Evolutionary conservation across 2,797 vertebrate species (phyloP).

Genomic region (Lutjanus campechanus): DNA sequence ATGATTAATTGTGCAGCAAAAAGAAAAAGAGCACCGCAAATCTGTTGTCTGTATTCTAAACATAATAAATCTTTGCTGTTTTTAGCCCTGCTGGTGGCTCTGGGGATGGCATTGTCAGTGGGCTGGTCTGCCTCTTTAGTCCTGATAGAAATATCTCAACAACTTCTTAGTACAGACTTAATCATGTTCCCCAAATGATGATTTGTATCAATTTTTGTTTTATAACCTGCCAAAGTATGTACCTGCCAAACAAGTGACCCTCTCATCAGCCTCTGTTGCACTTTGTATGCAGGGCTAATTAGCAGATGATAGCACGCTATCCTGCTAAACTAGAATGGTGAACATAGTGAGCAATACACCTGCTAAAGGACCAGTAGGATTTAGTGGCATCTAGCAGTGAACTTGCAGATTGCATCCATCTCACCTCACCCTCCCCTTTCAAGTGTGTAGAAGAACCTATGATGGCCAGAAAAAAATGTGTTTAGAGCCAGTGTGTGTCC

Average conservation of each 20-base stretch:
- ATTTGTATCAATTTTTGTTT: neutral
- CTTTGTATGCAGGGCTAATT: neutral
- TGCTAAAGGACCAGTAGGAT: neutral
- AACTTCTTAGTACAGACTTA: neutral
- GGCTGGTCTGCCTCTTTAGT: too few relatives aligned
- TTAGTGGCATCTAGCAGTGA: too few relatives aligned
- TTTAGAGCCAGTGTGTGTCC: too few relatives aligned
- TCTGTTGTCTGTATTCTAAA: too few relatives aligned
- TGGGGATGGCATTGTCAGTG: too few relatives aligned
- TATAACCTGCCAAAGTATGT: neutral
- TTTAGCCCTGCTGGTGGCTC: too few relatives aligned
- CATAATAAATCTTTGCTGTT: too few relatives aligned
- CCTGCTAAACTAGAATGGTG: neutral
- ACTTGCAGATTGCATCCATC: too few relatives aligned
- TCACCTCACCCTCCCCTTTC: too few relatives aligned
- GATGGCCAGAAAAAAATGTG: too few relatives aligned
- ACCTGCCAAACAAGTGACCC: neutral
- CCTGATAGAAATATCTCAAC: too few relatives aligned
- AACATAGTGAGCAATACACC: neutral
- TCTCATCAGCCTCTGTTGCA: neutral
- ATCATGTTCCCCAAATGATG: neutral
- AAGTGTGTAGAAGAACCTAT: too few relatives aligned
- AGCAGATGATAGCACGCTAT: neutral
- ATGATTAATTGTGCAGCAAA: neutral
- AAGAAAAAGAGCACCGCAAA: neutral